Base-by-base conservation (phyloP, 1,140 invertebrate species). In the Phocides pigmalion region DNA sequence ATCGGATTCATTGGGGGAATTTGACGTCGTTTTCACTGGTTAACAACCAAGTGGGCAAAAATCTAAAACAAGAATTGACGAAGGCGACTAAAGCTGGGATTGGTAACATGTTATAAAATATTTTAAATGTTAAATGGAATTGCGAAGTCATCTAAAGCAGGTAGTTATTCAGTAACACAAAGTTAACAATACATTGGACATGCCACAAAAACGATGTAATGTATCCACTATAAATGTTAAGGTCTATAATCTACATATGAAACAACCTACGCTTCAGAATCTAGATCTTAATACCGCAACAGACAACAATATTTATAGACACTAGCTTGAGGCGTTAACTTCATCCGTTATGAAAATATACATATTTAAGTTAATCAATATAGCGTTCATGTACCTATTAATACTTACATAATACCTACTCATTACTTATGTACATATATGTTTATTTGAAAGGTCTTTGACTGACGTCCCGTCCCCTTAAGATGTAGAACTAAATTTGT, bases 201-300 rank as follows among this genome's bases (percentile, higher is more conserved):
- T 19, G 42, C 56, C 56, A 61, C 56, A 61, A 61, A 61, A 61
- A 61, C 56, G 56, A 46, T 61, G 56, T 61, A 49, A 59, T 49
- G 56, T 61, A 47, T 61, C 56, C 28, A 61, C 16, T 47, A 47
- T 61, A 61, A 61, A 61, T 61, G 56, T 47, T 61, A 61, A 61
- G 56, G 56, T 47, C 56, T 47, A 61, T 47, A 54, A 61, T 61
- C 56, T 61, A 47, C 56, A 61, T 47, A 61, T 47, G 56, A 61
- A 61, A 47, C 56, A 61, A 32, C 15, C 56, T 61, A 19, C 56
- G 56, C 42, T 17, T 47, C 14, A 61, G 11, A 46, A 61, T 37
- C 56, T 61, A 37, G 42, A 47, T 20, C 41, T 32, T 35, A 37
- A 61, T 61, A 47, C 56, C 28, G 17, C 28, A 61, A 61, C 19